Base-by-base conservation (phyloP, 2,888 invertebrate genomes). In the Ichneumoninae sp. region DNA sequence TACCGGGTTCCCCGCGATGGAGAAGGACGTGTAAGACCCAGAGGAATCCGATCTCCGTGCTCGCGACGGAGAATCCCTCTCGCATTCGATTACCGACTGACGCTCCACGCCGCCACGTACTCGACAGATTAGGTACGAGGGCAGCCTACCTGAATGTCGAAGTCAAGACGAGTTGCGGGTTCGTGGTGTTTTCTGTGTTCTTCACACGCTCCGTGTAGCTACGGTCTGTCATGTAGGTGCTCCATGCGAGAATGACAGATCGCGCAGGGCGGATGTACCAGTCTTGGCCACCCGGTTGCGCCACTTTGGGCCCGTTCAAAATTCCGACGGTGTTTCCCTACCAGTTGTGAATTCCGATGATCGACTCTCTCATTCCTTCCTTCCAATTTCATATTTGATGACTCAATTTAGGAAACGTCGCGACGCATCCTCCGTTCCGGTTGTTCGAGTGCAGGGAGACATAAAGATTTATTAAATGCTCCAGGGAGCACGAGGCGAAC, bases 21-120 rank as follows among this genome's bases (percentile, higher is more conserved):
- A 65, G 62, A 19, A 57, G 70, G 26, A 65, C 62, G 78, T 19
- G 76, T 76, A 70, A 66, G 69, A 74, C 83, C 85, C 85, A 50
- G 60, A 80, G 83, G 79, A 83, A 82, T 81, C 68, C 54, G 79
- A 83, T 75, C 72, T 68, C 66, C 79, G 82, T 83, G 68, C 66
- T 44, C 54, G 65, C 33, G 26, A n/a, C n/a, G 30, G 36, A 52
- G 16, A 7, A 22, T 66, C 50, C 4, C 22, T 22, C 30, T 30
- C 74, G 19, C 75, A 8, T 26, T 75, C 52, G 50, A 47, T 62
- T 74, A 47, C 33, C 47, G 54, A 62, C 33, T 52, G 36, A 16
- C 52, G 47, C 50, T 10, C 19, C 72, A 78, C 78, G 71, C 74
- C 71, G 50, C 50, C 71, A 68, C 69, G 70, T 81, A 47, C 75